Conservation (phyloP, 2,888 invertebrate genomes). For the Danaus chrysippus region DNA sequence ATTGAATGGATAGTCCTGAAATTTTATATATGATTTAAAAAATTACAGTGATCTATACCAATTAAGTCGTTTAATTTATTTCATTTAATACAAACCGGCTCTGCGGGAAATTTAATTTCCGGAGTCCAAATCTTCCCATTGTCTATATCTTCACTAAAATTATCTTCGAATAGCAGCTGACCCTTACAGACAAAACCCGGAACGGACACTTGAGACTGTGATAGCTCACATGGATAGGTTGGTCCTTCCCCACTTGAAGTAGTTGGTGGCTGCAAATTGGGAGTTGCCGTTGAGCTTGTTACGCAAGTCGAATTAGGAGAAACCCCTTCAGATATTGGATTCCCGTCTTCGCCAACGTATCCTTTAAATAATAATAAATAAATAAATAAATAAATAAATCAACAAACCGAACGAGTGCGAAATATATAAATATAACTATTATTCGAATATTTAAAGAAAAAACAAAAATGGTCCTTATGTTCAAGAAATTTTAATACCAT, state of each 20-base stretch:
- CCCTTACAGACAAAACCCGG: constrained; percentile 74
- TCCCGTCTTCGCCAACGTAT: constrained; percentile 59
- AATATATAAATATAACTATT: background rate
- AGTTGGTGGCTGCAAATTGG: constrained; percentile 14
- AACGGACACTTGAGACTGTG: constrained; percentile 52
- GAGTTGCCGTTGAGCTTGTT: constrained; percentile 19
- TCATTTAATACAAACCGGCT: constrained; percentile 73
- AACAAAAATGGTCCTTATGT: too few relatives aligned
- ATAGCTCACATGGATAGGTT: constrained; percentile 54
- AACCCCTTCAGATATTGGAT: constrained; percentile 37
- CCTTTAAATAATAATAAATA: constrained; percentile 41
- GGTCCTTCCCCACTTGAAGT: background rate
- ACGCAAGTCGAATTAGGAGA: constrained; percentile 12
- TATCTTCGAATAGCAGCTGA: constrained; percentile 81
- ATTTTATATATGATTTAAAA: constrained; percentile 10
- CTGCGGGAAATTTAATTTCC: constrained; percentile 78
- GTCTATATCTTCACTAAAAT: constrained; percentile 67
- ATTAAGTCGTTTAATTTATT: background rate
- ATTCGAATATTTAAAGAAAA: too few relatives aligned
- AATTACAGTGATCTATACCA: background rate
- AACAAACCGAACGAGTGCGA: background rate
- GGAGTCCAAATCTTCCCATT: constrained; percentile 77
- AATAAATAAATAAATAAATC: background rate
- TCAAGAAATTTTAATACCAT: background rate
- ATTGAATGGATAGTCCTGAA: constrained; percentile 85